A percentile compares a stretch with the other conserved stretches of the same genome.
Conservation (phyloP, 1,140 invertebrate species). For the Diorhabda carinulata region DNA sequence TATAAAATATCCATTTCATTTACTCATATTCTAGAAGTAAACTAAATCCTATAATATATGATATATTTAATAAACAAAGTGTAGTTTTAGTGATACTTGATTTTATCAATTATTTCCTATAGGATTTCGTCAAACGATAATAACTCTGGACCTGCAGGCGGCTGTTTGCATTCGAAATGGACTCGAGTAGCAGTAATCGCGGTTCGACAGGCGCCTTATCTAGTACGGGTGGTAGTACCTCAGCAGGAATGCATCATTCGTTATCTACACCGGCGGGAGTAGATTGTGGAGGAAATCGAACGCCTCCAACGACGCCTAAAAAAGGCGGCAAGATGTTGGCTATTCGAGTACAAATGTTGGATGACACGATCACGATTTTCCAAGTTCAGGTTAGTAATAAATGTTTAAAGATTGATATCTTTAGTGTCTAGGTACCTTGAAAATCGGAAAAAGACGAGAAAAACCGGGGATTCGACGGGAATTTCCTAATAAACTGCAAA, state of each 20-base stretch:
- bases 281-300: conserved; percentile 59
- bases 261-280: conserved; percentile 78
- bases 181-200: conserved; percentile 28
- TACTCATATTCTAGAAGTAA: too few relatives aligned
- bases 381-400: conserved; percentile 74
- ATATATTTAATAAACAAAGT: too few relatives aligned
- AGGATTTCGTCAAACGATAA: conserved; percentile 22
- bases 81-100: background rate
- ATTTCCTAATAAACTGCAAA: too few relatives aligned
- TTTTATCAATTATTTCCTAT: background rate
- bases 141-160: conserved; percentile 10
- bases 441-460: too few relatives aligned
- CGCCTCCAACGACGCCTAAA: conserved; percentile 70
- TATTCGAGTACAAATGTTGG: conserved; percentile 81
- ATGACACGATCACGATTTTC: conserved; percentile 83
- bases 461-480: too few relatives aligned
- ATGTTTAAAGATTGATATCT: too few relatives aligned
- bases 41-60: too few relatives aligned
- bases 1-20: too few relatives aligned
- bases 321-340: conserved; percentile 84
- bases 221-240: conserved; percentile 37
- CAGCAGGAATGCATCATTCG: conserved; percentile 71
- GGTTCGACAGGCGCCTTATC: conserved; percentile 46
- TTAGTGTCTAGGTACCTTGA: too few relatives aligned
- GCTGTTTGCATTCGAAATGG: conserved; percentile 21